These are phyloP conservation scores for Cosmia pyralina DNA, from an alignment of 2,888 invertebrate genomes.

Conservation along the genomic window DNA sequence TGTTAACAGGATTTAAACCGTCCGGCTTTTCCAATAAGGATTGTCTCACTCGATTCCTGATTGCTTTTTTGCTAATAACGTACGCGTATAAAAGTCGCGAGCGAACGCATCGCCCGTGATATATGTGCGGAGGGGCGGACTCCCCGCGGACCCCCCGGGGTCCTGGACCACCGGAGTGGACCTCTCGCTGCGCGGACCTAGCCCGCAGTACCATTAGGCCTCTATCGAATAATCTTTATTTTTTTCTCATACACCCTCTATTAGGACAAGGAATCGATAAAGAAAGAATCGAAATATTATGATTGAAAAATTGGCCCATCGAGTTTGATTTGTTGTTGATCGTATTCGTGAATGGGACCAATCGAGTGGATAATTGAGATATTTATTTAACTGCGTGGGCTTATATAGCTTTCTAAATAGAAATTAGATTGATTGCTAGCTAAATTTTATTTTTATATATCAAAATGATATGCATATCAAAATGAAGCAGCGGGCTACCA, in stretches of 20 bases:
- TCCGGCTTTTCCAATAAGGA: slow-evolving; percentile 60
- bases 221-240: slow-evolving; percentile 64
- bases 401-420: slow-evolving; percentile 12
- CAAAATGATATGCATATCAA: too few species aligned
- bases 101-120: slow-evolving; percentile 59
- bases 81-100: slow-evolving; percentile 63
- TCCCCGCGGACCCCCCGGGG: slow-evolving; percentile 60
- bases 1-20: slow-evolving; percentile 54
- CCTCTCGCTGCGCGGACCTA: slow-evolving; percentile 66
- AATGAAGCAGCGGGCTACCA: slow-evolving; percentile 17
- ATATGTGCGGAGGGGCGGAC: slow-evolving; percentile 61
- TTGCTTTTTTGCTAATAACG: slow-evolving; percentile 68
- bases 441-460: too few species aligned
- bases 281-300: slow-evolving; percentile 53
- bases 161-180: slow-evolving; percentile 73
- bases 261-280: slow-evolving; percentile 61
- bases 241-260: slow-evolving; percentile 54
- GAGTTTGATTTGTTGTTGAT: slow-evolving; percentile 63
- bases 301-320: slow-evolving; percentile 63
- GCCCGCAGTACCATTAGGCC: slow-evolving; percentile 45
- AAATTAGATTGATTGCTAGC: slow-evolving; percentile 25
- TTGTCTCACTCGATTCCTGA: slow-evolving; percentile 56
- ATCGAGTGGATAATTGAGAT: slow-evolving; percentile 68
- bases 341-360: slow-evolving; percentile 64
- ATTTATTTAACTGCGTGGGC: slow-evolving; percentile 60